Evolutionary conservation across 2,888 invertebrate genomes (phyloP).

Genomic region (Agonum fuliginosum): DNA sequence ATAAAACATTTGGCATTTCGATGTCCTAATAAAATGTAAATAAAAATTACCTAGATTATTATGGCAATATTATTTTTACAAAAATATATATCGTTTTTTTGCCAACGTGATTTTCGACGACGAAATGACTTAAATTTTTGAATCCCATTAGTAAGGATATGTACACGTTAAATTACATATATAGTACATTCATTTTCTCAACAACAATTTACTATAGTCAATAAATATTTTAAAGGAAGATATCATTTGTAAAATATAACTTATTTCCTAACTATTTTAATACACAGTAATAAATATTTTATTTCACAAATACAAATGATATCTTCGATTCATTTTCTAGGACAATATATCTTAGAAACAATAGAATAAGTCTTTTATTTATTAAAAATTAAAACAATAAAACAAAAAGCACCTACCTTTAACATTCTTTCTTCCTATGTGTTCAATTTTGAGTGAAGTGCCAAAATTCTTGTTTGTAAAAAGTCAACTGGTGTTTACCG

Average conservation of each 20-base stretch:
- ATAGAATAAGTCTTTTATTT: background rate
- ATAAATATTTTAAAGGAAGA: slow-evolving; percentile 32
- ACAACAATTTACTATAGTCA: slow-evolving; percentile 37
- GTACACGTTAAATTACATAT: slow-evolving; percentile 25
- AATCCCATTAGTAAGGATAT: slow-evolving; percentile 21
- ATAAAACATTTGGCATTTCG: slow-evolving; percentile 42
- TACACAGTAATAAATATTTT: background rate
- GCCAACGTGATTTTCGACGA: slow-evolving; percentile 32
- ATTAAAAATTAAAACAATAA: background rate
- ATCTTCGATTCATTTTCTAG: slow-evolving; percentile 11
- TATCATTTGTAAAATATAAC: background rate
- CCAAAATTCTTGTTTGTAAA: too few relatives aligned
- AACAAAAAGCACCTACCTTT: slow-evolving; percentile 10
- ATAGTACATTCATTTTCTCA: slow-evolving; percentile 37
- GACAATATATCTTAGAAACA: too few relatives aligned
- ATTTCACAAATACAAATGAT: background rate
- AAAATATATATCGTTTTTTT: slow-evolving; percentile 46
- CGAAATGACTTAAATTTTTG: slow-evolving; percentile 25
- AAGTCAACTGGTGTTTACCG: too few relatives aligned
- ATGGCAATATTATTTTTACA: slow-evolving; percentile 48
- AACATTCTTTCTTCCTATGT: too few relatives aligned
- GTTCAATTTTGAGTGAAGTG: too few relatives aligned
- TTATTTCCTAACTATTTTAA: background rate
- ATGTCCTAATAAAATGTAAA: slow-evolving; percentile 24
- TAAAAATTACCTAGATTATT: slow-evolving; percentile 33